Base-by-base conservation (phyloP, 2,797 vertebrate genomes). In the Pangasius mekongensis region DNA sequence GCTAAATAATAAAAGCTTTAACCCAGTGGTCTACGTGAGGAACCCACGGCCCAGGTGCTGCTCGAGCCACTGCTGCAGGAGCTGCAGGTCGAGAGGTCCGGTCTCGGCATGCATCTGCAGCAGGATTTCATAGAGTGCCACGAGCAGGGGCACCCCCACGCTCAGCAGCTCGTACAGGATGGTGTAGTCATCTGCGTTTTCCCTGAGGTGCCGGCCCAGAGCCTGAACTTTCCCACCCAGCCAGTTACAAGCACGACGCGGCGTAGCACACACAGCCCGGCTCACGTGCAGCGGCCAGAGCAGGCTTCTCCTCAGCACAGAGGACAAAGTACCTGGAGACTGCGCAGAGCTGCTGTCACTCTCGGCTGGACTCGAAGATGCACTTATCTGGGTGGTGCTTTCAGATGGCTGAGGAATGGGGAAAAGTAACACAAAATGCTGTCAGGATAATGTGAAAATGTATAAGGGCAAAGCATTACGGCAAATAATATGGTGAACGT, bases 301-400 rank as follows among this genome's bases (percentile, higher is more conserved):
- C 95, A 99, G 95, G 85, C 80, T 90, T 94, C 94, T 97, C 97
- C 95, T 93, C 92, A 97, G 93, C 94, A 96, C 96, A 84, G 97
- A 98, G 94, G 95, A 91, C 95, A 97, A 93, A 97, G 96, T 99
- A 99, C 99, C 99, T 99, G 98, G 94, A 93, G 97, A 94, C 90
- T 90, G 93, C 94, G 95, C 92, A 95, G 96, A 87, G 92, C 95
- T 11, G 92, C 91, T 91, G 87, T 94, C 20, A 89, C 80, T 43
- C 91, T 92, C 33, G 91, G 13, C 43, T n/a, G 76, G 33, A 20
- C 24, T 56, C 3, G 49, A 30, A 56, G 76, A 56, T 7, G 22
- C 27, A 36, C 64, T 84, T 54, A 6, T 69, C n/a, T 36, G 64
- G 9, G 2, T 66, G 64, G 77, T 60, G 27, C 91, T 93, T 39